phyloP scores from a whole-genome alignment of 2,113 vertebrate genomes.

The Hippocampus mohnikei region DNA sequence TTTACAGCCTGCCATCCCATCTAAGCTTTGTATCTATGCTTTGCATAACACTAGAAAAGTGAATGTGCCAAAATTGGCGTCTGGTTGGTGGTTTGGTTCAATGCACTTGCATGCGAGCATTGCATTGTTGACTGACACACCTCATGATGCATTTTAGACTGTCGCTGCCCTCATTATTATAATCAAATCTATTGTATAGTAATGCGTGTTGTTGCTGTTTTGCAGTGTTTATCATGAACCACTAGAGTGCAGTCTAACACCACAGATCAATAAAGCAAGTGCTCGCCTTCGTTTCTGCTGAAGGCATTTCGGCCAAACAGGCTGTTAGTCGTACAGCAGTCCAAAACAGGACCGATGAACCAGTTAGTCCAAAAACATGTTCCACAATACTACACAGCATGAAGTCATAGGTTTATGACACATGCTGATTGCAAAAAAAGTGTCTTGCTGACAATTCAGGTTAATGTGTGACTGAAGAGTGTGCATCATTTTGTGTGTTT shows the following conservation, averaged over 20 bases:
- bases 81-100: too few relatives aligned
- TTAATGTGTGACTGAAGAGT: conserved; percentile 29
- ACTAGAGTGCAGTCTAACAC: conserved; percentile 49
- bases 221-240: conserved; percentile 39
- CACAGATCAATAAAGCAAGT: not conserved
- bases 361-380: not conserved
- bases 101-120: too few relatives aligned
- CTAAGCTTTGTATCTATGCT: not conserved
- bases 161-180: not conserved
- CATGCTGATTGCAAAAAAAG: not conserved
- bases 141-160: too few relatives aligned
- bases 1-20: conserved; percentile 45
- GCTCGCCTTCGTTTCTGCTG: not conserved
- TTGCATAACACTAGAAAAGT: conserved; percentile 39
- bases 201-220: not conserved
- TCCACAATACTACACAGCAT: not conserved
- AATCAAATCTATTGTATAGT: not conserved
- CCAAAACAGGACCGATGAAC: not conserved
- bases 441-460: not conserved
- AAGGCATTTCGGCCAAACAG: not conserved
- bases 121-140: too few relatives aligned
- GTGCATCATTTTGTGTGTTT: not conserved
- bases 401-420: not conserved
- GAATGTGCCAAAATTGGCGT: not conserved
- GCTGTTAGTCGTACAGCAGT: not conserved